These are phyloP conservation scores for Hyphantria cunea DNA, from an alignment of 1,140 invertebrate genomes.

Conservation along the genomic window DNA sequence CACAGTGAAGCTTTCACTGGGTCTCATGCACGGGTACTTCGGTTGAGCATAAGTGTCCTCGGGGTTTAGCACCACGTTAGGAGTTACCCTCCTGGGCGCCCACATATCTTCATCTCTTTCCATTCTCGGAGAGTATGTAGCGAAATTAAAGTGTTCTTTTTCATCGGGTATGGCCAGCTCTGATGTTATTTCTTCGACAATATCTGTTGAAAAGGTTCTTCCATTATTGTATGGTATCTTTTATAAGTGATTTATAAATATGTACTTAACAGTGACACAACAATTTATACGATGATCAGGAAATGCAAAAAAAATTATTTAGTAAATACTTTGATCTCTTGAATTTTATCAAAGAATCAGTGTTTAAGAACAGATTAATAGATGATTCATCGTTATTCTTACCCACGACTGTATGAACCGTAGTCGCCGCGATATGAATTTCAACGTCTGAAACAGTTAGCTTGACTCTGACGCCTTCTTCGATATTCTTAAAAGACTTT, in stretches of 20 bases:
- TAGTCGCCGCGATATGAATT: slow-evolving; percentile 88
- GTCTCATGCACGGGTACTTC: slow-evolving; percentile 59
- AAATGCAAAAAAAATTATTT: no score
- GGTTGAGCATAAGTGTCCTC: slow-evolving; percentile 68
- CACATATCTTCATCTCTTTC: slow-evolving; percentile 86
- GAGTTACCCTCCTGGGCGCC: slow-evolving; percentile 85
- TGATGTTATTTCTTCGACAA: slow-evolving; percentile 82
- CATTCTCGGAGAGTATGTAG: slow-evolving; percentile 56
- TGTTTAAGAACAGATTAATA: no score
- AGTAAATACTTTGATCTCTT: no score
- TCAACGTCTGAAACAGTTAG: slow-evolving; percentile 86
- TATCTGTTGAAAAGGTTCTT: slow-evolving; percentile 52
- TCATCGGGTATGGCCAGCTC: slow-evolving; percentile 81
- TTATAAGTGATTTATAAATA: no score
- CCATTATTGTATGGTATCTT: no score
- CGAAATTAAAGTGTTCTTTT: slow-evolving; percentile 70
- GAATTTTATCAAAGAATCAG: no score
- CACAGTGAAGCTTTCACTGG: slow-evolving; percentile 81
- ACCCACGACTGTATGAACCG: slow-evolving; percentile 86
- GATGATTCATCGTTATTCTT: slow-evolving; percentile 33
- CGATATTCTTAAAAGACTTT: slow-evolving; percentile 83
- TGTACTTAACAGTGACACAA: no score
- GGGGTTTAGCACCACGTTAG: slow-evolving; percentile 49
- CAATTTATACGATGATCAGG: no score
- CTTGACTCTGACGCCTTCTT: slow-evolving; percentile 85